Evolutionary conservation across 2,113 vertebrate species (phyloP).

Genomic region (Lophura nycthemera): DNA sequence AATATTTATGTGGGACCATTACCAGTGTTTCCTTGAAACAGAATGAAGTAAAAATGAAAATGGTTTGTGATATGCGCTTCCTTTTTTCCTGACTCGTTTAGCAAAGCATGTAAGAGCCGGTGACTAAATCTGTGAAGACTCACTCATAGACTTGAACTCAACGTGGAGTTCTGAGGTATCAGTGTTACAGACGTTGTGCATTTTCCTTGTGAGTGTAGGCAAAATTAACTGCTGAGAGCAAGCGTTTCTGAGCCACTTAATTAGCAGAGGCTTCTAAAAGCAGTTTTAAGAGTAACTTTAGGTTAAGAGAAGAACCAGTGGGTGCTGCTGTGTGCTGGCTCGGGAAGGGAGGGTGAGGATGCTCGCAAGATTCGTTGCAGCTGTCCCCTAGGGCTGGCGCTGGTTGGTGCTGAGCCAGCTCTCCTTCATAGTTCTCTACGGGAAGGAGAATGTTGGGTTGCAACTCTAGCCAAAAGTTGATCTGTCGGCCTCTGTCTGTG

Average conservation of each 20-base stretch:
- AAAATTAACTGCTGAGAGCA: constrained; percentile 15
- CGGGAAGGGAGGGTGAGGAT: neutral
- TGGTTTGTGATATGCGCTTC: neutral
- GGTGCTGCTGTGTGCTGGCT: neutral
- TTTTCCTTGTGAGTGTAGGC: constrained; percentile 31
- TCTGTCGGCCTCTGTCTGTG: neutral
- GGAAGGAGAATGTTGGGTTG: neutral
- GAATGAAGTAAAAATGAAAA: constrained; percentile 68
- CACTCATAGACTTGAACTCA: constrained; percentile 4
- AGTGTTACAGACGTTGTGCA: neutral
- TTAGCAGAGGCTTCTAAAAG: neutral
- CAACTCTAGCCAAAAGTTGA: neutral
- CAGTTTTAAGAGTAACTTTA: neutral
- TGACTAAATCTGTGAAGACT: constrained; percentile 33
- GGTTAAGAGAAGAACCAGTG: neutral
- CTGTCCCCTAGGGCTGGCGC: neutral
- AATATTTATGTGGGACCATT: constrained; percentile 70
- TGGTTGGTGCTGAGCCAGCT: neutral
- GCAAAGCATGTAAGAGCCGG: constrained; percentile 17
- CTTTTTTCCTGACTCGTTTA: neutral
- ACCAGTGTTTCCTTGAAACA: constrained; percentile 47
- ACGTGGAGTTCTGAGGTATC: neutral
- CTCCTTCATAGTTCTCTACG: neutral
- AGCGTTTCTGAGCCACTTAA: neutral
- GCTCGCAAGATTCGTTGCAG: neutral